A percentile compares a stretch with the other conserved stretches of the same genome.
Conservation (phyloP, 2,797 vertebrate species). For the Sebastes cheni region DNA sequence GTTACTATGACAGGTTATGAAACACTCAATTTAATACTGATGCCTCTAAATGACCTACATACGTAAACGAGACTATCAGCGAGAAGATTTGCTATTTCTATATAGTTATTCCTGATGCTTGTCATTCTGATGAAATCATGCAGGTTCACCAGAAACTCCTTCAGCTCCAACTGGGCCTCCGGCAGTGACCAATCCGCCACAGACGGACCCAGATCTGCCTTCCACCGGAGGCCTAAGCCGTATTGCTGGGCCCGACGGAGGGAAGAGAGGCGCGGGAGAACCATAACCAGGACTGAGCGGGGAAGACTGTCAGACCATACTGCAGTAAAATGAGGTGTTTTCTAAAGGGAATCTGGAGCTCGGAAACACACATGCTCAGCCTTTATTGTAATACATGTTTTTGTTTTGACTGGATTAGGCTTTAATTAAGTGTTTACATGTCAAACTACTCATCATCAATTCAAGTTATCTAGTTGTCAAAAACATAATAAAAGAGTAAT, state of each 20-base stretch:
- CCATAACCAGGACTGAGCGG: rapidly evolving
- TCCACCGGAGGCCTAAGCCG: not conserved
- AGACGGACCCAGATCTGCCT: not conserved
- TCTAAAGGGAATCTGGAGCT: not conserved
- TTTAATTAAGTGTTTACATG: not conserved
- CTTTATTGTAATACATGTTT: not conserved
- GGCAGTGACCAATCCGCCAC: not conserved
- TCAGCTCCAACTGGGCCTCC: not conserved
- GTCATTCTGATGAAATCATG: not conserved
- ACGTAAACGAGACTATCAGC: not conserved
- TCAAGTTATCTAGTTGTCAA: not conserved
- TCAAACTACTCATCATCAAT: not conserved
- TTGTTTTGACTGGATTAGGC: not conserved
- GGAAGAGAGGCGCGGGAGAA: not conserved
- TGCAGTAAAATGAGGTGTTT: rapidly evolving
- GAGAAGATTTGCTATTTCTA: not conserved
- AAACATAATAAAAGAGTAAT: not conserved
- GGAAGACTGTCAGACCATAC: rapidly evolving
- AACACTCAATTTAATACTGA: not conserved
- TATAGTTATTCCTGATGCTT: not conserved
- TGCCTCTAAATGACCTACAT: not conserved
- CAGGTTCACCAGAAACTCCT: not conserved
- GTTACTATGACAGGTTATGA: not conserved
- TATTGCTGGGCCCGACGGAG: not conserved
- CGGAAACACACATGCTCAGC: not conserved